Evolutionary conservation across 1,140 invertebrate genomes (phyloP).

Genomic region (Pseudachorutes palmiensis): DNA sequence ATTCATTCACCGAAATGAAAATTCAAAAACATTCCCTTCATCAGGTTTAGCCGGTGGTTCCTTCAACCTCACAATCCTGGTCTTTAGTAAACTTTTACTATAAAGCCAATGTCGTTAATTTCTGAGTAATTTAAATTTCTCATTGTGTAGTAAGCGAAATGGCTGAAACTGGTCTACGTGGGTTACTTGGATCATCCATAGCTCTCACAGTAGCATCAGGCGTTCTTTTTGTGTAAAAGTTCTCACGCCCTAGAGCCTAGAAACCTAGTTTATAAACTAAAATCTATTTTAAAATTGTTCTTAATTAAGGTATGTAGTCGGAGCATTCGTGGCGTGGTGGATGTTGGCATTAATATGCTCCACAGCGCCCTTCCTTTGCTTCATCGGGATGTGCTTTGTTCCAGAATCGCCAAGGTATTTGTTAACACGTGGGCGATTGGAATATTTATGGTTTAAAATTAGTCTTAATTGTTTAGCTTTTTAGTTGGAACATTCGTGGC

Average conservation of each 20-base stretch:
- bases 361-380: constrained; percentile 32
- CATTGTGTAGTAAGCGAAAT: constrained; percentile 49
- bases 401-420: constrained; percentile 45
- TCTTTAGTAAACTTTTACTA: constrained; percentile 49
- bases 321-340: constrained; percentile 42
- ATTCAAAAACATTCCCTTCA: too few species aligned
- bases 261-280: too few species aligned
- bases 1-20: background rate
- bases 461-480: constrained; percentile 41
- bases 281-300: too few species aligned
- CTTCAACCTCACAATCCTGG: constrained; percentile 54
- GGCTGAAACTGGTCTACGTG: constrained; percentile 49
- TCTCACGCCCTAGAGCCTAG: too few species aligned
- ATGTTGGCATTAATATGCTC: constrained; percentile 37
- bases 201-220: constrained; percentile 14
- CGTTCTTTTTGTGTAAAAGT: constrained; percentile 26
- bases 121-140: background rate
- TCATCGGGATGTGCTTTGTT: constrained; percentile 38
- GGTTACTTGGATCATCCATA: constrained; percentile 36
- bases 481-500: constrained; percentile 41
- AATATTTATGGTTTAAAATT: too few species aligned
- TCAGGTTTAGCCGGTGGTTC: constrained; percentile 41
- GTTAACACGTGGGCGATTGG: constrained; percentile 41
- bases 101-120: constrained; percentile 41
- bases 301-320: constrained; percentile 42